phyloP scores from a whole-genome alignment of 2,797 vertebrate species.

The Tauraco hartlaubi region DNA sequence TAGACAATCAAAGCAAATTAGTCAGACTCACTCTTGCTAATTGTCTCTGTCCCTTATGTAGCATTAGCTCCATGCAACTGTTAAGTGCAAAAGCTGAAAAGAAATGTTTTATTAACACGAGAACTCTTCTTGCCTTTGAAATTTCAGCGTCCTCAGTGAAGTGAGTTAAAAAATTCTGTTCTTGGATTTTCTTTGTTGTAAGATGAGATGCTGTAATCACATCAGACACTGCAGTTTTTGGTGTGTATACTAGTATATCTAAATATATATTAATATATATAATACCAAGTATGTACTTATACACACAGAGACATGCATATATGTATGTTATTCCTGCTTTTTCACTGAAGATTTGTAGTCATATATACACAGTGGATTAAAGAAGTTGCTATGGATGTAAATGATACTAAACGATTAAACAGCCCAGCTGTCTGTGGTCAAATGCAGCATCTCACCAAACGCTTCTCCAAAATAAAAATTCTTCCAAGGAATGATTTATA shows the following conservation, averaged over 20 bases:
- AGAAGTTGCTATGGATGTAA: constrained; percentile 10
- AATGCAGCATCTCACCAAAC: background rate
- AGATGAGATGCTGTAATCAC: background rate
- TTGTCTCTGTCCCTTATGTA: background rate
- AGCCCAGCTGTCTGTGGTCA: constrained; percentile 26
- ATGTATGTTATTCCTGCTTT: background rate
- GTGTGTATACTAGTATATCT: background rate
- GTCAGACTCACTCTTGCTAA: background rate
- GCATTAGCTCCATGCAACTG: background rate
- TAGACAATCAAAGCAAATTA: background rate
- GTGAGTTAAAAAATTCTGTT: background rate
- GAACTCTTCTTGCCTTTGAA: background rate
- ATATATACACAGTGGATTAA: background rate
- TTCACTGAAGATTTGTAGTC: background rate
- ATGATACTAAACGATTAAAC: background rate
- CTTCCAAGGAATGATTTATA: constrained; percentile 28
- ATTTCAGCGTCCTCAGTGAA: background rate
- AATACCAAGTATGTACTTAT: background rate
- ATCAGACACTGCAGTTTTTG: background rate
- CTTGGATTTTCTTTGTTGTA: background rate
- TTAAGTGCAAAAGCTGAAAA: background rate
- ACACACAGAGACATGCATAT: background rate
- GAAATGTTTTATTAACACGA: background rate
- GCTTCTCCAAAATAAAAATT: constrained; percentile 21
- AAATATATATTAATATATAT: background rate